Percentiles rank a stretch among this genome's conserved stretches.
Conservation (phyloP, 2,797 vertebrate genomes). For the Rhincodon typus region DNA sequence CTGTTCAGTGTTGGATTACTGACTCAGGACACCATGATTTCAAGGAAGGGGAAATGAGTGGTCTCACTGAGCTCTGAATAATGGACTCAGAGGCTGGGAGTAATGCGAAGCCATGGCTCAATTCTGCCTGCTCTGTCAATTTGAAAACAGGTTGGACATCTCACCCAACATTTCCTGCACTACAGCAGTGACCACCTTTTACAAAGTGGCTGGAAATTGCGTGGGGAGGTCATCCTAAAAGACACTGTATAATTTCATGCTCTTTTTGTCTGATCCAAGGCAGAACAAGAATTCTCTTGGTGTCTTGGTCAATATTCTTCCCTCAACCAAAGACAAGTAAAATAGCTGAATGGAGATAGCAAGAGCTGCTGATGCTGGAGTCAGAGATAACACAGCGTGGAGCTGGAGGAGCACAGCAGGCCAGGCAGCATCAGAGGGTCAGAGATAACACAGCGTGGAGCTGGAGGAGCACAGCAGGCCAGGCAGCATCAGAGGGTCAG, state of each 20-base stretch:
- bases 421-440: too few relatives aligned
- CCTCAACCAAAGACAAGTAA: neutral
- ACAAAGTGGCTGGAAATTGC: neutral
- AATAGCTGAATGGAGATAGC: too few relatives aligned
- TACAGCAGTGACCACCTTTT: neutral
- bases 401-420: too few relatives aligned
- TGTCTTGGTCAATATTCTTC: neutral
- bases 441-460: too few relatives aligned
- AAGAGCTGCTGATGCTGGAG: too few relatives aligned
- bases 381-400: too few relatives aligned
- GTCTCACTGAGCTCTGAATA: neutral
- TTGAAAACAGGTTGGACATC: neutral
- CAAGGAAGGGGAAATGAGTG: neutral
- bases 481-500: too few relatives aligned
- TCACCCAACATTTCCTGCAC: neutral
- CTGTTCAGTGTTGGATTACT: neutral
- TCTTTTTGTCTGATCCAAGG: neutral
- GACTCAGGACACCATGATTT: neutral
- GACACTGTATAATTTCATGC: neutral
- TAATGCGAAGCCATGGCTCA: neutral
- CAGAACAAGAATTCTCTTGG: neutral
- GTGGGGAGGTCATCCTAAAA: too few relatives aligned
- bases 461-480: too few relatives aligned
- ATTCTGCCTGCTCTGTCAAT: neutral
- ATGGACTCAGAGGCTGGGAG: neutral